Percentiles rank a stretch among this genome's conserved stretches.
These are phyloP conservation scores for Nothoprocta pentlandii DNA, from an alignment of 2,113 vertebrate species.

Conservation along the genomic window DNA sequence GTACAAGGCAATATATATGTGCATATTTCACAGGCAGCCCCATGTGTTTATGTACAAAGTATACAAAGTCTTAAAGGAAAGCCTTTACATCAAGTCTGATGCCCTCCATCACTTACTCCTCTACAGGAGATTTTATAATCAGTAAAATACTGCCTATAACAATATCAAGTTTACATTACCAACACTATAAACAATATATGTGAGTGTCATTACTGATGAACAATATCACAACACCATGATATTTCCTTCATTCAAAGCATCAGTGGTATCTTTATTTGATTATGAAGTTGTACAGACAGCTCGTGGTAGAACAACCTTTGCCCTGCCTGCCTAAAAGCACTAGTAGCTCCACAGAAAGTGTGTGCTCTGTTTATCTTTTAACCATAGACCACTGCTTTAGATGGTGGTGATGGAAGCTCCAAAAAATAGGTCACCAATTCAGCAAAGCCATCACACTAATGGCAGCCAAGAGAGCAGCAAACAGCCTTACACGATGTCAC, in stretches of 20 bases:
- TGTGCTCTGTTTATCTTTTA: background rate
- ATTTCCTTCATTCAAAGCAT: background rate
- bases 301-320: background rate
- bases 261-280: background rate
- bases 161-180: background rate
- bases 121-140: background rate
- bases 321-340: background rate
- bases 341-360: background rate
- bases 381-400: background rate
- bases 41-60: fast-evolving
- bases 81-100: background rate
- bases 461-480: background rate
- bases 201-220: background rate
- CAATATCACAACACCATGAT: background rate
- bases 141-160: background rate
- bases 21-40: no score
- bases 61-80: background rate
- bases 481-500: background rate
- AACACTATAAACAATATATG: background rate
- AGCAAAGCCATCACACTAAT: background rate
- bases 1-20: no score
- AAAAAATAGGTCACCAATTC: background rate
- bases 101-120: background rate
- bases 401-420: background rate
- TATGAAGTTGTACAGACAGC: background rate